Base-by-base conservation (phyloP, 1,140 invertebrate genomes). In the Leptopilina boulardi region DNA sequence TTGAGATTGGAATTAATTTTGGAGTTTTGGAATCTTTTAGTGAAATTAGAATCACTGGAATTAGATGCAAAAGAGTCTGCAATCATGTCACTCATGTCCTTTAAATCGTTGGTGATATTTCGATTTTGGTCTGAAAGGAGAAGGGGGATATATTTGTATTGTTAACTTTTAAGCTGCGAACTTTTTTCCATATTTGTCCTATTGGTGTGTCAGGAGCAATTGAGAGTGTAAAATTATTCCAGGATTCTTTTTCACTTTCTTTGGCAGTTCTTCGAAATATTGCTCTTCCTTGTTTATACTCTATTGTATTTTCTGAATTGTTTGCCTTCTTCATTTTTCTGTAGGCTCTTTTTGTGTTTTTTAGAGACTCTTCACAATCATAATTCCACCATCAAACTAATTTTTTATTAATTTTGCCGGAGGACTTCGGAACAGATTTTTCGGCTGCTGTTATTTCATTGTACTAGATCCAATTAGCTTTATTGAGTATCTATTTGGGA, bases 371-470 rank as follows among this genome's bases (percentile, higher is more conserved):
- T 75, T 80, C 70, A 76, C 86, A 87, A 30, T 86, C 78, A 21
- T 80, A 51, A 70, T 84, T 85, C 84, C 85, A 87, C 87, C 87
- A 87, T 38, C 83, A 81, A 23, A 85, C 75, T 77, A 74, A 66
- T 38, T 80, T 79, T 77, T 85, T 83, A 26, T 19, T 70, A 21
- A 73, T 38, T n/a, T 10, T 80, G 3, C 71, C 66, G 77, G 47
- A 81, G 72, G 75, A 80, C 77, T 76, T 78, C 0, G 80, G 75
- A 42, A 84, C 85, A 18, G 77, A 38, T 80, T 66, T 42, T 42
- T 8, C 9, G 9, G 41, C 41, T 42, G 41, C 41, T 42, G 41
- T 6, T 2, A 13, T 6, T 70, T n/a, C 13, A 30, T 70, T 30
- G 23, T 70, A n/a, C 9, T 30, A 11, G 6, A 8, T 4, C 30